Conservation (phyloP, 2,113 vertebrate species). For the Sinocyclocheilus anophthalmus region DNA sequence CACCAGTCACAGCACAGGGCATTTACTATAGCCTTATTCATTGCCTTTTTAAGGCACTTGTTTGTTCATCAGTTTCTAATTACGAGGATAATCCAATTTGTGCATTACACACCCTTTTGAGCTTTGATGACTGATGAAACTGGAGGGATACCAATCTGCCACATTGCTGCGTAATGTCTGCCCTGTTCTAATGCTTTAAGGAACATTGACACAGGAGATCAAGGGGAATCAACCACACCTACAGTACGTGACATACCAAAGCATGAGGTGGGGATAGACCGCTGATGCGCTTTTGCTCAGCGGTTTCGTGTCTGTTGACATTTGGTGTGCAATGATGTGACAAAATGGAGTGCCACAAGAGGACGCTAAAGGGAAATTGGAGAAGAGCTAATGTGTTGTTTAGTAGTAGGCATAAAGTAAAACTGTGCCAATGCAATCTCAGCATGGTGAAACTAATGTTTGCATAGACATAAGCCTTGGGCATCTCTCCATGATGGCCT, state of each 20-base stretch:
- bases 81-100: constrained; percentile 63
- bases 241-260: not conserved
- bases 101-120: constrained; percentile 67
- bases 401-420: not conserved
- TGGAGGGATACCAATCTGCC: constrained; percentile 65
- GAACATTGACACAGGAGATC: constrained; percentile 26
- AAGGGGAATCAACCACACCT: not conserved
- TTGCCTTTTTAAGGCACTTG: not conserved
- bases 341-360: constrained; percentile 6
- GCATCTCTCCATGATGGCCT: not conserved
- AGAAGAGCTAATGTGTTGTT: not conserved
- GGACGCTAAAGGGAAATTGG: constrained; percentile 24
- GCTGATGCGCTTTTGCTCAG: not conserved
- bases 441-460: constrained; percentile 38
- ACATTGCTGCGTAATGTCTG: constrained; percentile 63
- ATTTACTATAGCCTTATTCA: not conserved
- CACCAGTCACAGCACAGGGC: not conserved
- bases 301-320: constrained; percentile 13
- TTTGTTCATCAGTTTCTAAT: constrained; percentile 63
- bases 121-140: constrained; percentile 63
- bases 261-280: not conserved
- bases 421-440: constrained; percentile 32
- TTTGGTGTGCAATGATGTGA: constrained; percentile 19
- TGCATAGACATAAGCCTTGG: constrained; percentile 26
- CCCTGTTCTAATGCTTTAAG: constrained; percentile 54